phyloP scores from a whole-genome alignment of 1,140 invertebrate species.

The Euura saliciscinereae region DNA sequence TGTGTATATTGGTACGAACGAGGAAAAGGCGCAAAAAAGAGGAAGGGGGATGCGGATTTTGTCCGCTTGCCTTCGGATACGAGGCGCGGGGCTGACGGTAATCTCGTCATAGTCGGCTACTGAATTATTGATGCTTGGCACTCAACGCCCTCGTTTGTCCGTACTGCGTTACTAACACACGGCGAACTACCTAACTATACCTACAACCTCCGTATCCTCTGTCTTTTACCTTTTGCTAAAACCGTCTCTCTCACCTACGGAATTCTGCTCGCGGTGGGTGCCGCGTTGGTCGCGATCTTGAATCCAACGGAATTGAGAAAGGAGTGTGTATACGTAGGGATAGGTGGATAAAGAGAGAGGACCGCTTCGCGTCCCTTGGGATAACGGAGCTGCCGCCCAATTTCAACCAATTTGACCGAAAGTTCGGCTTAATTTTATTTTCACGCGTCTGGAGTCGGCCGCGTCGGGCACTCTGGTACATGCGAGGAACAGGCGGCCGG shows the following conservation, averaged over 20 bases:
- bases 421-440: conserved; percentile 67
- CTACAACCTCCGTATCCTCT: not conserved
- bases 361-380: conserved; percentile 38
- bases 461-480: not conserved
- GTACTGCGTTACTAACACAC: not conserved
- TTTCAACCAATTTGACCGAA: conserved; percentile 67
- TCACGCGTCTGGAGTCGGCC: conserved; percentile 53
- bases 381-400: conserved; percentile 55
- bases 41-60: conserved; percentile 4
- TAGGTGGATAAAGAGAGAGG: conserved; percentile 16
- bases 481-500: not conserved
- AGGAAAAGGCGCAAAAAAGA: not conserved
- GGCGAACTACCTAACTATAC: not conserved
- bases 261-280: not conserved
- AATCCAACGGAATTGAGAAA: not conserved
- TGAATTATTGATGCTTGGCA: conserved; percentile 54
- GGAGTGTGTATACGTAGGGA: conserved; percentile 12
- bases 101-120: conserved; percentile 50
- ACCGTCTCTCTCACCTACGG: too few relatives aligned
- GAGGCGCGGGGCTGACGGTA: not conserved
- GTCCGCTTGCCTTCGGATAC: not conserved
- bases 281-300: not conserved
- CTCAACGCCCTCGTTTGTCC: conserved; percentile 34
- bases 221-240: too few relatives aligned
- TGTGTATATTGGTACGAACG: not conserved